Evolutionary conservation across 2,888 invertebrate species (phyloP).

Genomic region (Rosalia funebris): DNA sequence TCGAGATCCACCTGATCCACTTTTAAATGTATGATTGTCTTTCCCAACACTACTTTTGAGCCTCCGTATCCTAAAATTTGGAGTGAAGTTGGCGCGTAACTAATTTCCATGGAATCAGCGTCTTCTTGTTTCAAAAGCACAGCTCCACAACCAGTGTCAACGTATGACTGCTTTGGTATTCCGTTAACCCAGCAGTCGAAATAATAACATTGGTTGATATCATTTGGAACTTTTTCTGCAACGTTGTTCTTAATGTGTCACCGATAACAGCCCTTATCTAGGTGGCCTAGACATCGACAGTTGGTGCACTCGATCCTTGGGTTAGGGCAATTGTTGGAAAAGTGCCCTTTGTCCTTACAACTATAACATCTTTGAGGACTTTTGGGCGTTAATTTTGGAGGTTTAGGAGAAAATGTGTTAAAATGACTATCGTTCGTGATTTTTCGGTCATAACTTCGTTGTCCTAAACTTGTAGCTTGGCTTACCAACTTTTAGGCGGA

Average conservation of each 20-base stretch:
- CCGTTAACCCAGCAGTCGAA: not conserved
- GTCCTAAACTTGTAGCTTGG: not conserved
- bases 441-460: not conserved
- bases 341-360: not conserved
- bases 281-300: not conserved
- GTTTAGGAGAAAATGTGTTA: not conserved
- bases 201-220: not conserved
- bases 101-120: not conserved
- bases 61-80: not conserved
- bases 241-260: not conserved
- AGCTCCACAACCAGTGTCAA: not conserved
- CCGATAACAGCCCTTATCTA: not conserved
- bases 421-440: not conserved
- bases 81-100: not conserved
- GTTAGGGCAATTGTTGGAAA: not conserved
- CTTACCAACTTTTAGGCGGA: not conserved
- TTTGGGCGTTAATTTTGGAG: not conserved
- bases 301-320: not conserved
- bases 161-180: not conserved
- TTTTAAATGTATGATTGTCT: not conserved
- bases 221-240: not conserved
- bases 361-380: not conserved
- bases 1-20: not conserved
- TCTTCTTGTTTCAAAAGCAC: not conserved
- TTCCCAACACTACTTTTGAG: not conserved